phyloP scores from a whole-genome alignment of 2,888 invertebrate species.

The Platypus cylindrus region DNA sequence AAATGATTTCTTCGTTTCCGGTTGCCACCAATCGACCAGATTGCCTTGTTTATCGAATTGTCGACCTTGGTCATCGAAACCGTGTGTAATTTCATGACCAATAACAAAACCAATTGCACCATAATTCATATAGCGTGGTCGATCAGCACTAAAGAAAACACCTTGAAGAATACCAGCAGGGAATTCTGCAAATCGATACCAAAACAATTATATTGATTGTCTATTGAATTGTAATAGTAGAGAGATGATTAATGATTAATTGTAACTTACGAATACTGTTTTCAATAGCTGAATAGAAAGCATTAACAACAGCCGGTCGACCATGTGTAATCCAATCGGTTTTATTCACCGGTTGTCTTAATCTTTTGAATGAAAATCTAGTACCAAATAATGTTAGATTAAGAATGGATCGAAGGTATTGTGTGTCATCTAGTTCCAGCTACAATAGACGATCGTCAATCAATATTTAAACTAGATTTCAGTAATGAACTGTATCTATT shows the following conservation, averaged over 20 bases:
- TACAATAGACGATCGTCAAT: constrained; percentile 26
- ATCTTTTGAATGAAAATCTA: constrained; percentile 62
- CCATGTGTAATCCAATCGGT: constrained; percentile 79
- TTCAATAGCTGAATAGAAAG: constrained; percentile 74
- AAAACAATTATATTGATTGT: not conserved
- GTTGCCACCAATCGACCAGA: constrained; percentile 86
- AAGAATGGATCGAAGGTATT: constrained; percentile 63
- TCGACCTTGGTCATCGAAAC: constrained; percentile 80
- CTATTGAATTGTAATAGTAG: not conserved
- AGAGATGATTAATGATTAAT: not conserved
- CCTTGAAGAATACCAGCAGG: constrained; percentile 90
- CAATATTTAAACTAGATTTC: not conserved
- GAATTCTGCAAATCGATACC: constrained; percentile 52
- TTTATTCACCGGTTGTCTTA: constrained; percentile 69
- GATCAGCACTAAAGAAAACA: constrained; percentile 75
- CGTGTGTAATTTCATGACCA: constrained; percentile 86
- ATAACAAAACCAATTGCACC: constrained; percentile 86
- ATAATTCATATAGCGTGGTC: constrained; percentile 86
- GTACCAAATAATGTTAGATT: constrained; percentile 71
- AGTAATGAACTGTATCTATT: not conserved
- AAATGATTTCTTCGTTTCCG: constrained; percentile 69
- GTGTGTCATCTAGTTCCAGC: constrained; percentile 57
- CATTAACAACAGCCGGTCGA: constrained; percentile 73
- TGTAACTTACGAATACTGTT: constrained; percentile 74
- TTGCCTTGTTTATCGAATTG: constrained; percentile 89